These are phyloP conservation scores for Tanypteryx hageni DNA, from an alignment of 2,888 invertebrate genomes.

Conservation along the genomic window DNA sequence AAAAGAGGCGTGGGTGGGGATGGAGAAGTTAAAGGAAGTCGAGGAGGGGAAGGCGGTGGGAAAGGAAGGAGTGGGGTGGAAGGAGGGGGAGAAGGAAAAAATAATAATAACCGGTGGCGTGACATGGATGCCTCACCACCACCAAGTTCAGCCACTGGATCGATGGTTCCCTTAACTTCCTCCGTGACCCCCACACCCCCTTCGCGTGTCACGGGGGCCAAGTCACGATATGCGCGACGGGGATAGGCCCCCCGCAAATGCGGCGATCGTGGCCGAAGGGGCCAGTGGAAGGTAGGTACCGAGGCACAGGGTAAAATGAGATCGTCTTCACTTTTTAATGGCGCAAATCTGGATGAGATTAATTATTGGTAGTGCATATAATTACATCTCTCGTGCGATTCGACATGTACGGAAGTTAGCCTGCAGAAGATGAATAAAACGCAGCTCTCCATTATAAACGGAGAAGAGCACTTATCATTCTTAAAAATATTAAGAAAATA, in stretches of 20 bases:
- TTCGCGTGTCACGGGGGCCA: constrained; percentile 50
- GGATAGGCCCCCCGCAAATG: constrained; percentile 24
- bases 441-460: neutral
- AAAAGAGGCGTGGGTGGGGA: neutral
- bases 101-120: constrained; percentile 43
- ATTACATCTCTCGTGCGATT: too few species aligned
- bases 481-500: neutral
- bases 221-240: constrained; percentile 50
- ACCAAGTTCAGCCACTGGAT: constrained; percentile 53
- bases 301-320: neutral
- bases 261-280: constrained; percentile 36
- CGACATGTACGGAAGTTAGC: too few species aligned
- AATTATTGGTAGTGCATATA: neutral
- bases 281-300: neutral
- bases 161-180: constrained; percentile 40
- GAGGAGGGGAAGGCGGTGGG: neutral
- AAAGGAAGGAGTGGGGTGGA: neutral
- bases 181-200: neutral
- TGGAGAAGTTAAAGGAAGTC: constrained; percentile 19
- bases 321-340: neutral
- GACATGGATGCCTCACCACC: constrained; percentile 62
- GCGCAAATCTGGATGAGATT: neutral
- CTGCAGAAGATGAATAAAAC: neutral
- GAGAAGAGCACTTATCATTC: neutral
- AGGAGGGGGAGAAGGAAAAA: neutral